Percentiles rank a stretch among this genome's conserved stretches.
These are phyloP conservation scores for Craseonycteris thonglongyai DNA, from an alignment of 2,113 vertebrate genomes.

Conservation along the genomic window DNA sequence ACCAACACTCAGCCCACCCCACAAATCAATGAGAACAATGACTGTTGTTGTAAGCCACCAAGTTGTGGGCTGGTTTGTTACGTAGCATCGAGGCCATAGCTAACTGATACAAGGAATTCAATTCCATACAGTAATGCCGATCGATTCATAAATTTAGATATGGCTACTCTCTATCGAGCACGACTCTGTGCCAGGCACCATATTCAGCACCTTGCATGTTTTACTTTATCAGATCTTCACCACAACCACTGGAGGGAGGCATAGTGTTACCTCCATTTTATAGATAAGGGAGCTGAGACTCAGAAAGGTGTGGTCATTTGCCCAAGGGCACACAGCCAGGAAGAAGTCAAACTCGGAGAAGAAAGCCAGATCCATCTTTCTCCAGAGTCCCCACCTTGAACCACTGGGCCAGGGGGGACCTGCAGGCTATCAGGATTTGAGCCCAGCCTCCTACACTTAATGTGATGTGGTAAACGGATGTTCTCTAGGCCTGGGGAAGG, in stretches of 20 bases:
- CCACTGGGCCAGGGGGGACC: accelerated
- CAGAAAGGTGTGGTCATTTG: background rate
- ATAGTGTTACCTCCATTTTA: background rate
- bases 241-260: too few species aligned
- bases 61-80: background rate
- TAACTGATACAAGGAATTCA: background rate
- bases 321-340: background rate
- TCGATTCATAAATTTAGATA: background rate
- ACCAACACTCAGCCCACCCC: background rate
- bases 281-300: background rate
- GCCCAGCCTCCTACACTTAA: background rate
- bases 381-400: background rate
- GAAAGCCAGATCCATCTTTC: background rate
- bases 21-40: background rate
- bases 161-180: background rate
- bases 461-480: accelerated
- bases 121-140: background rate
- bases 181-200: accelerated
- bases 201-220: too few species aligned
- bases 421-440: background rate
- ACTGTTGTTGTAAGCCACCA: background rate
- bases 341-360: background rate
- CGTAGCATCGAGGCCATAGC: background rate
- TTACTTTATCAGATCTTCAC: background rate
- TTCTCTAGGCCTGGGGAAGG: background rate